phyloP scores from a whole-genome alignment of 2,113 vertebrate species.

The Tetrao urogallus region DNA sequence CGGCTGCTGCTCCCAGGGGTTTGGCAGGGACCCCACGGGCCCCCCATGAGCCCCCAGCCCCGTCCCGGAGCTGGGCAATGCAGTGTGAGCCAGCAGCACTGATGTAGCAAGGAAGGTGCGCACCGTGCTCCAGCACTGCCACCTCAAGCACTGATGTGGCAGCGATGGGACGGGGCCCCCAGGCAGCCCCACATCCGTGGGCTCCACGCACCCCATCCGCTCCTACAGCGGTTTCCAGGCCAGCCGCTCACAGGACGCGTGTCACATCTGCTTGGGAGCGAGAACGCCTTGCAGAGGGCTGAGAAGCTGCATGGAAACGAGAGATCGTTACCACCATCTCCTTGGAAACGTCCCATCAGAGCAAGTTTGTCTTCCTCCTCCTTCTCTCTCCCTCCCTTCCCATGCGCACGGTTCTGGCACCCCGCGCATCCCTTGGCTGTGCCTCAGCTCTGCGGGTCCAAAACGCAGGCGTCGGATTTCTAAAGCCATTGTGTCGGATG shows the following conservation, averaged over 20 bases:
- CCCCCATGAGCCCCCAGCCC: no score
- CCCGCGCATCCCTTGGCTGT: not conserved
- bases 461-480: constrained; percentile 61
- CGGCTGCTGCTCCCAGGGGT: no score
- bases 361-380: constrained; percentile 40
- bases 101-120: not conserved
- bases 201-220: not conserved
- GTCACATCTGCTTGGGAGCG: fast-evolving
- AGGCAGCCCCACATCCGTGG: not conserved
- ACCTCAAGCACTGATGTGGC: not conserved
- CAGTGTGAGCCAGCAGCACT: fast-evolving
- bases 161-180: not conserved
- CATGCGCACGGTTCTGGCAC: constrained; percentile 60
- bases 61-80: no score
- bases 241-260: not conserved
- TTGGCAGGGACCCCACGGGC: no score
- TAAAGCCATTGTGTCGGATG: constrained; percentile 64
- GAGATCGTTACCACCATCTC: constrained; percentile 61
- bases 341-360: constrained; percentile 60
- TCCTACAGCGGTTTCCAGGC: fast-evolving
- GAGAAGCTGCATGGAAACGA: constrained; percentile 43
- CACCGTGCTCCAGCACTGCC: fast-evolving
- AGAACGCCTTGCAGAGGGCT: not conserved
- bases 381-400: not conserved
- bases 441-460: constrained; percentile 56